phyloP scores from a whole-genome alignment of 35 echinoderm and acorn worm species.

The Apostichopus californicus region DNA sequence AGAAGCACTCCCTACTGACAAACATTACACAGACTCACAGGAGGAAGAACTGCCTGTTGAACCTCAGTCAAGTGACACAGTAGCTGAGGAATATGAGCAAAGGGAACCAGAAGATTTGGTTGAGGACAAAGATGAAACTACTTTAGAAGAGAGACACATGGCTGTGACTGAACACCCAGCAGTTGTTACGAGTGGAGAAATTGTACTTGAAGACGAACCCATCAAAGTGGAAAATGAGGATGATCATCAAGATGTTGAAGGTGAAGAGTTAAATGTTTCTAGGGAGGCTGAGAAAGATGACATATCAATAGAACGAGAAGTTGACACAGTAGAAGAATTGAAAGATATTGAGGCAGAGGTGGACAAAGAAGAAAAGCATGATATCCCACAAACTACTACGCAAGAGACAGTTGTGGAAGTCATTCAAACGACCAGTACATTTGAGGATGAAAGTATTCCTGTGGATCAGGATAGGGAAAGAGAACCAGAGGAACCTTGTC shows the following conservation, averaged over 20 bases:
- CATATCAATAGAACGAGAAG: constrained; percentile 11
- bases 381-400: not conserved
- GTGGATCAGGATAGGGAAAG: not conserved
- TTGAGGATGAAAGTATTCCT: no score
- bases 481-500: no score
- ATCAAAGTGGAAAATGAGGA: constrained; percentile 23
- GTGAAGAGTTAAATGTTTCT: constrained; percentile 6
- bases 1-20: no score
- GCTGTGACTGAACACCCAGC: not conserved
- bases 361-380: not conserved
- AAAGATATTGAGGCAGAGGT: not conserved
- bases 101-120: not conserved
- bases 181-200: not conserved
- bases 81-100: constrained; percentile 24
- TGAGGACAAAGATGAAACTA: constrained; percentile 14
- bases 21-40: no score
- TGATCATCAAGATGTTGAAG: constrained; percentile 25
- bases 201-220: not conserved
- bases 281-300: not conserved
- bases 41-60: no score
- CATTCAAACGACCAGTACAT: not conserved
- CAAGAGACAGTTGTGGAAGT: not conserved
- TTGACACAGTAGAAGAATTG: constrained; percentile 1
- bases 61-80: not conserved
- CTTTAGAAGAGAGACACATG: constrained; percentile 1